Base-by-base conservation (phyloP, 2,113 vertebrate genomes). In the Sinosuthora webbiana region DNA sequence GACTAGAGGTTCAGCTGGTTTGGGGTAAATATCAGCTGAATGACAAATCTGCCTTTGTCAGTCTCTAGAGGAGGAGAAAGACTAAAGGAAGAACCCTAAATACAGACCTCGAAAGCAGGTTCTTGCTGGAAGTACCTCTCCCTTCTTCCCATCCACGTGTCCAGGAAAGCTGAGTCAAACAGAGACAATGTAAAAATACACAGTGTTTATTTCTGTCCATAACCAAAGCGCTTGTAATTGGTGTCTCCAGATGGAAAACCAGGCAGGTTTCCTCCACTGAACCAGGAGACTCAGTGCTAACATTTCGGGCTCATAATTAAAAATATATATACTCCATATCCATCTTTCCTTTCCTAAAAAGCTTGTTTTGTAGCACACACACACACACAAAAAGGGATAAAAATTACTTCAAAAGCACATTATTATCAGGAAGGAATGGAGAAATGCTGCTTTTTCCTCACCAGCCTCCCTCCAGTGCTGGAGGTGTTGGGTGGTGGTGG, bases 171-270 rank as follows among this genome's bases (percentile, higher is more conserved):
- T 53, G 41, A 53, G 42, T 67, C 60, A 41, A 52, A 56, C 16
- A 87, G 60, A 78, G 14, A 31, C 69, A 31, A 49, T n/a, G 20
- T 31, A 67, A 77, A 91, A 78, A n/a, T 4, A 44, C 5, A 5
- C 2, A 4, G 13, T 17, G 16, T 93, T 93, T 95, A 82, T 95
- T 95, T 80, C 31, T 44, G 31, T 24, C 28, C 10, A 0, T 21
- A 73, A 78, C 37, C 44, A 21, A 82, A 77, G 23, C 0, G 0
- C 21, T 70, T 0, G 0, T 22, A 42, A 49, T 70, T 44, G 15
- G 35, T 15, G 9, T 65, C 39, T 87, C 39, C 35, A 35, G 45
- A 30, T 28, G 15, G 70, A 65, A 87, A 87, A 69, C 12, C 23
- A 63, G 30, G 16, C n/a, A 50, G 41, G 5, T 22, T 49, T 47